Percentiles rank a stretch among this genome's conserved stretches.
phyloP scores from a whole-genome alignment of 1,140 invertebrate species.

The Helicoverpa zea region DNA sequence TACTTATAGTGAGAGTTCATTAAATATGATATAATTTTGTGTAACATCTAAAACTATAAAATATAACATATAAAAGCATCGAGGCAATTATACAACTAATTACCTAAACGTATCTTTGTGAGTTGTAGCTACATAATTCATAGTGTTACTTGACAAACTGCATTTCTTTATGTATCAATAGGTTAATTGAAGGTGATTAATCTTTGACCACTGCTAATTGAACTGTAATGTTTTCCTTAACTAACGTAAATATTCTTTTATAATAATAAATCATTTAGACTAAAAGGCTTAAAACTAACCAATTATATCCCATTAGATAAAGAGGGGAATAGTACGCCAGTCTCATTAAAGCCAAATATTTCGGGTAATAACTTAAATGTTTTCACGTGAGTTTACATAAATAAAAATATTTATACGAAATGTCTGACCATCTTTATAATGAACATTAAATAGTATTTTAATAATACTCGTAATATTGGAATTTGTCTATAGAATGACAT shows the following conservation, averaged over 20 bases:
- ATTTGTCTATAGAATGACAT: constrained; percentile 40
- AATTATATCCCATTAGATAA: constrained; percentile 19
- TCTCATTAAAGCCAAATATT: constrained; percentile 68
- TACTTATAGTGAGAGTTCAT: constrained; percentile 7
- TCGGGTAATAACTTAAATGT: constrained; percentile 29
- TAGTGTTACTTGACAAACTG: constrained; percentile 2
- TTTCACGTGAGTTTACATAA: constrained; percentile 10
- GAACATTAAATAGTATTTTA: constrained; percentile 23
- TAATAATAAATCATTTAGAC: constrained; percentile 21
- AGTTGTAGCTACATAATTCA: constrained; percentile 28
- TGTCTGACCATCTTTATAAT: constrained; percentile 19
- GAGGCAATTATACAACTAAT: constrained; percentile 52
- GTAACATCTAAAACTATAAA: constrained; percentile 25
- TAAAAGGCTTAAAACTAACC: constrained; percentile 32
- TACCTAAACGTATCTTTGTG: constrained; percentile 41
- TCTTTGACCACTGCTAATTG: constrained; percentile 31
- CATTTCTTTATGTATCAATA: background rate
- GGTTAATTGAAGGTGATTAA: constrained; percentile 28
- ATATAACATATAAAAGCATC: constrained; percentile 34
- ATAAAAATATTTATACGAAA: constrained; percentile 24
- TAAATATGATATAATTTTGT: constrained; percentile 17
- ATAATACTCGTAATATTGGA: constrained; percentile 43
- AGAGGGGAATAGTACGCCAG: constrained; percentile 70
- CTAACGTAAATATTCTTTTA: constrained; percentile 15
- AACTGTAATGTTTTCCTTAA: constrained; percentile 15